These are phyloP conservation scores for Bedellia somnulentella DNA, from an alignment of 2,888 invertebrate species.

Conservation along the genomic window DNA sequence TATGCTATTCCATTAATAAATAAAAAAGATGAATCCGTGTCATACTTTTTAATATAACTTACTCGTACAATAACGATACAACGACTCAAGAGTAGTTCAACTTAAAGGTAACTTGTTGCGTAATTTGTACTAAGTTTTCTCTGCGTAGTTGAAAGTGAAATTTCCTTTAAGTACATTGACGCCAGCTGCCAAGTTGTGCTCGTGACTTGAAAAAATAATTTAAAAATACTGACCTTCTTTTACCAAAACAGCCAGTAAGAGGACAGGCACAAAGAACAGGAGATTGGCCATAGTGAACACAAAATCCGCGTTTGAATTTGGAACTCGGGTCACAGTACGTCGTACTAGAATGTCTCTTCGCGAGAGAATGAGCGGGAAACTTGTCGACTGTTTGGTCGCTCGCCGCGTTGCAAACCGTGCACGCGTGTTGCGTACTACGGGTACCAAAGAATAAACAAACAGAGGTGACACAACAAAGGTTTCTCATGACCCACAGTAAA, in stretches of 20 bases:
- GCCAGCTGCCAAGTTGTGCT: conserved; percentile 5
- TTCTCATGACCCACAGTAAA: not conserved
- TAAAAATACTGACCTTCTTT: conserved; percentile 29
- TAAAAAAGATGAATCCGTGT: too few relatives aligned
- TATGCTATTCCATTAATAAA: not conserved
- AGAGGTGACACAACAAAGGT: too few relatives aligned
- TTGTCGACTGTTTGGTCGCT: conserved; percentile 1
- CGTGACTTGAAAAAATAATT: conserved; percentile 7
- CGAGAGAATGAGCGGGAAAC: conserved; percentile 3
- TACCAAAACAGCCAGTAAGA: conserved; percentile 37
- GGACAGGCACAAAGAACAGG: conserved; percentile 32
- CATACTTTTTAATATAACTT: too few relatives aligned
- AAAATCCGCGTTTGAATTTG: not conserved
- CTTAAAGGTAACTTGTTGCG: too few relatives aligned
- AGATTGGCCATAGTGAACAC: conserved; percentile 33
- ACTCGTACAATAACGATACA: too few relatives aligned
- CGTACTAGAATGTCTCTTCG: not conserved
- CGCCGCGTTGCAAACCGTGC: too few relatives aligned
- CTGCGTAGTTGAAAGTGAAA: too few relatives aligned
- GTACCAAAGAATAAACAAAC: conserved; percentile 2
- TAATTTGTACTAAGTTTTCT: too few relatives aligned
- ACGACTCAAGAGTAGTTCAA: too few relatives aligned
- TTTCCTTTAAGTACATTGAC: not conserved
- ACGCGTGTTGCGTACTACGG: conserved; percentile 14
- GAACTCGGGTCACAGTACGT: not conserved